Evolutionary conservation across 1,140 invertebrate species (phyloP).

Genomic region (Pogonomyrmex barbatus): DNA sequence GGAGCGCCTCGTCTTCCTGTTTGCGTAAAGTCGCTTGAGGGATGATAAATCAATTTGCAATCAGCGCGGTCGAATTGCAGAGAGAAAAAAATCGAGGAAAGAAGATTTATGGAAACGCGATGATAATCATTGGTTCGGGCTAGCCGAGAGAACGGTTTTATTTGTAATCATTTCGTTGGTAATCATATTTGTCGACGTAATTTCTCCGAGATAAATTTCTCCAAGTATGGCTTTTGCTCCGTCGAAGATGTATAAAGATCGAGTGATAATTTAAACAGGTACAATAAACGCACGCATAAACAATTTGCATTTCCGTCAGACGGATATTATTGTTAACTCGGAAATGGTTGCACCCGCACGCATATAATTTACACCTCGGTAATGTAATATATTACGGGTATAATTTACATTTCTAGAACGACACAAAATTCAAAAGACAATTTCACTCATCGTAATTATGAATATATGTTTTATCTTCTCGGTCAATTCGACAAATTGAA

Average conservation of each 20-base stretch:
- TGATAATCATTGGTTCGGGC: neutral
- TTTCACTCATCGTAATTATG: slow-evolving; percentile 38
- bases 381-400: slow-evolving; percentile 22
- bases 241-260: slow-evolving; percentile 38
- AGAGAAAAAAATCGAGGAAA: neutral
- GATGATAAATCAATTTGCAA: slow-evolving; percentile 28
- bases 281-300: slow-evolving; percentile 48
- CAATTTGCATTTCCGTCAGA: slow-evolving; percentile 60
- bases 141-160: neutral
- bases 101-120: too few species aligned
- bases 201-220: neutral
- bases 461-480: neutral
- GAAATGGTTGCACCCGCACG: slow-evolving; percentile 30
- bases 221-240: neutral
- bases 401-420: slow-evolving; percentile 25
- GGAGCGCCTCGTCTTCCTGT: slow-evolving; percentile 11
- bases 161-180: neutral
- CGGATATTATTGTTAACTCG: slow-evolving; percentile 60
- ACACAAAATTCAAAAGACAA: slow-evolving; percentile 32
- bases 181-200: slow-evolving; percentile 18
- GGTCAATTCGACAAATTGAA: slow-evolving; percentile 4
- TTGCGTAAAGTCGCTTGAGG: slow-evolving; percentile 8
- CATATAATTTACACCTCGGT: slow-evolving; percentile 50
- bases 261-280: slow-evolving; percentile 35
- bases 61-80: neutral